These are phyloP conservation scores for Scophthalmus maximus DNA, from an alignment of 2,113 vertebrate species.

Conservation along the genomic window DNA sequence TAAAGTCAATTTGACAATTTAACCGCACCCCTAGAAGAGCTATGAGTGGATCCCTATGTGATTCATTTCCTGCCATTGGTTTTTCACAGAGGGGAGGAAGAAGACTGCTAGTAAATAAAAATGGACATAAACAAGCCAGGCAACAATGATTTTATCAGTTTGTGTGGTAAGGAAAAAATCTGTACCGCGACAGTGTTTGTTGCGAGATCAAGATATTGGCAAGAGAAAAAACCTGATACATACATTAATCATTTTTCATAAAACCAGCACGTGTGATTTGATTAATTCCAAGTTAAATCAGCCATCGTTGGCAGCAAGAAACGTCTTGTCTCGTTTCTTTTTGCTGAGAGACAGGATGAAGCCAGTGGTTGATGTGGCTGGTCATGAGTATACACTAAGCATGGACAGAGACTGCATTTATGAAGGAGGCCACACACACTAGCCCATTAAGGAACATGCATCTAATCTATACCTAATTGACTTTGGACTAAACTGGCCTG, in stretches of 20 bases:
- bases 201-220: too few relatives aligned
- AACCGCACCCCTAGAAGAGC: too few relatives aligned
- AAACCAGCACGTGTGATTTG: neutral
- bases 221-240: neutral
- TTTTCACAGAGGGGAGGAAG: neutral
- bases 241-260: neutral
- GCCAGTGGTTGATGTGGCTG: constrained; percentile 7
- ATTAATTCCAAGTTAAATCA: neutral
- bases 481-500: too few relatives aligned
- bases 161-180: too few relatives aligned
- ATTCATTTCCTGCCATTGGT: neutral
- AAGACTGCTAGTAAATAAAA: neutral
- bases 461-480: neutral
- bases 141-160: too few relatives aligned
- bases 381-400: constrained; percentile 31
- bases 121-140: too few relatives aligned
- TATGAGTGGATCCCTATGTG: neutral
- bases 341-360: neutral
- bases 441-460: neutral
- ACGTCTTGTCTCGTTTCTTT: neutral
- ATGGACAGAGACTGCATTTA: constrained; percentile 42
- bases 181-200: too few relatives aligned
- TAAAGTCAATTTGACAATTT: too few relatives aligned
- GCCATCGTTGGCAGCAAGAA: neutral
- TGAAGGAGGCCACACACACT: constrained; percentile 2